These are phyloP conservation scores for Tipula helvola DNA, from an alignment of 2,888 invertebrate genomes.

Conservation along the genomic window DNA sequence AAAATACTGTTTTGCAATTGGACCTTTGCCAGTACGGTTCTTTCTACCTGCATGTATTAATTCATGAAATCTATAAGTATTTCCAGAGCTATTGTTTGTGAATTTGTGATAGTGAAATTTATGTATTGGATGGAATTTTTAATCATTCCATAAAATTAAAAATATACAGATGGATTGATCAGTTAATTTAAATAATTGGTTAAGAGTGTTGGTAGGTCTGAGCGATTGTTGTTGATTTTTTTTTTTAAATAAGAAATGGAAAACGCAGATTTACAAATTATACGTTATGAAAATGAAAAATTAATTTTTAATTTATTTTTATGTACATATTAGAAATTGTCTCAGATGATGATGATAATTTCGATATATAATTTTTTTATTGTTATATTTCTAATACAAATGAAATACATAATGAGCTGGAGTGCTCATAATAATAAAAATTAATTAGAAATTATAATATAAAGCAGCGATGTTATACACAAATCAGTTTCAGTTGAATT, in stretches of 20 bases:
- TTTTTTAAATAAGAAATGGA: neutral
- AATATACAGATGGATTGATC: neutral
- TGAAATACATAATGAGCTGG: neutral
- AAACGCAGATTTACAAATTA: neutral
- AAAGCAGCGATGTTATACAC: neutral
- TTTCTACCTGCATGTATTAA: neutral
- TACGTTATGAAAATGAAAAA: neutral
- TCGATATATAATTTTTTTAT: neutral
- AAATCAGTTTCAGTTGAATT: neutral
- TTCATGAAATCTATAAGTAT: neutral
- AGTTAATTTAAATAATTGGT: neutral
- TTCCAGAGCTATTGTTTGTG: neutral
- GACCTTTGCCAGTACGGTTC: neutral
- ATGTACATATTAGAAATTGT: neutral
- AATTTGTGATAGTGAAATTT: neutral
- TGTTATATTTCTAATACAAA: neutral
- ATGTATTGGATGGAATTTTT: neutral
- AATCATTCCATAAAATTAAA: neutral
- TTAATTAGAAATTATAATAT: neutral
- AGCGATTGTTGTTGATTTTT: neutral
- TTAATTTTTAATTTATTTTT: neutral
- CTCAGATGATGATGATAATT: neutral
- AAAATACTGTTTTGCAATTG: neutral
- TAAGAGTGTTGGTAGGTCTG: neutral
- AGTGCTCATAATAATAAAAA: neutral